phyloP scores from a whole-genome alignment of 2,888 invertebrate species.

The Xestia sexstrigata region DNA sequence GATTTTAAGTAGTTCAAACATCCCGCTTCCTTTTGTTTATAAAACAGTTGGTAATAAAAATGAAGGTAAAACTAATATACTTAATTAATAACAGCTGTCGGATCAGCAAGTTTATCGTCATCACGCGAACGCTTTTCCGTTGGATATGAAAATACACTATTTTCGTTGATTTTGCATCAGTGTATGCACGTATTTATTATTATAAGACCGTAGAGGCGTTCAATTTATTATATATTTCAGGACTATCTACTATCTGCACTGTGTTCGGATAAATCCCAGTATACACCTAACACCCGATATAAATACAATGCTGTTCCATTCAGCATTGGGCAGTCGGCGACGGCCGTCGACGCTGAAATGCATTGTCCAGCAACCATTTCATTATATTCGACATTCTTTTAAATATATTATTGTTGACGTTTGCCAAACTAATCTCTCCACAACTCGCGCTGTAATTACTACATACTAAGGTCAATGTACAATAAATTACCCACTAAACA shows the following conservation, averaged over 20 bases:
- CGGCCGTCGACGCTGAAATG: conserved; percentile 28
- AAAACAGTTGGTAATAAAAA: conserved; percentile 22
- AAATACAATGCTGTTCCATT: conserved; percentile 50
- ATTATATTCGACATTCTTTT: conserved; percentile 51
- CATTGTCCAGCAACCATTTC: conserved; percentile 22
- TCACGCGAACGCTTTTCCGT: conserved; percentile 31
- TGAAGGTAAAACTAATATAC: conserved; percentile 27
- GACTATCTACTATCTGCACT: conserved; percentile 60
- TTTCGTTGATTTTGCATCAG: conserved; percentile 56
- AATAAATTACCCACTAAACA: conserved; percentile 60
- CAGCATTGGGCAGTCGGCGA: conserved; percentile 23
- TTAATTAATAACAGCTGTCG: conserved; percentile 45
- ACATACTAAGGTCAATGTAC: conserved; percentile 63
- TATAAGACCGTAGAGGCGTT: conserved; percentile 53
- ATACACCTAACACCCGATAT: conserved; percentile 45
- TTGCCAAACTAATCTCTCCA: conserved; percentile 52
- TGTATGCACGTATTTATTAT: conserved; percentile 63
- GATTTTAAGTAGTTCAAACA: too few species aligned
- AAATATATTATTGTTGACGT: conserved; percentile 35
- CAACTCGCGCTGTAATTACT: conserved; percentile 39
- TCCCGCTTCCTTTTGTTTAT: conserved; percentile 21
- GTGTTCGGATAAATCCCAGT: conserved; percentile 53
- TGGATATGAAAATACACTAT: conserved; percentile 50
- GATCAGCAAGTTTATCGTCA: conserved; percentile 26
- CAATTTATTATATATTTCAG: conserved; percentile 60